phyloP scores from a whole-genome alignment of 2,888 invertebrate species.

The Alcis repandata region DNA sequence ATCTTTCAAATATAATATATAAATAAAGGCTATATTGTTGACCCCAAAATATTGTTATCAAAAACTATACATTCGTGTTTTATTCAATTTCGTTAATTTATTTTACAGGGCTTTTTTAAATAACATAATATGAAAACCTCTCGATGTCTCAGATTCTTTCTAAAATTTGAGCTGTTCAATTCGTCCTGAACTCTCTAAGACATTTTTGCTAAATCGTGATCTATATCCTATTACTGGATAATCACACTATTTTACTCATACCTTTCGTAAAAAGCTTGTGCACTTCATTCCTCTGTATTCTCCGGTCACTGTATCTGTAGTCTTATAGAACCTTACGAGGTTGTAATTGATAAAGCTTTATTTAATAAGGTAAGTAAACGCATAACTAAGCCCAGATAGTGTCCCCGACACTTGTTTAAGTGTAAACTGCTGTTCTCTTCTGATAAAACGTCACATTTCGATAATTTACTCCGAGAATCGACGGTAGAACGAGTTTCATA shows the following conservation, averaged over 20 bases:
- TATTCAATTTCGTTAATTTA: too few species aligned
- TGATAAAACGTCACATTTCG: slow-evolving; percentile 82
- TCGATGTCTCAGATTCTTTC: too few species aligned
- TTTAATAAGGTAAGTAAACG: slow-evolving; percentile 81
- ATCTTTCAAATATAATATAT: not conserved
- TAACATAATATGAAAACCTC: too few species aligned
- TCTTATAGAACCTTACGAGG: slow-evolving; percentile 43
- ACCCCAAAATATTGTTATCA: too few species aligned
- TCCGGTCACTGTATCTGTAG: slow-evolving; percentile 28
- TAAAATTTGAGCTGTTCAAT: too few species aligned
- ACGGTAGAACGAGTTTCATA: slow-evolving; percentile 62
- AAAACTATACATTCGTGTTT: too few species aligned
- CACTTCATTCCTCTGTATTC: slow-evolving; percentile 51
- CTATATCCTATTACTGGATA: too few species aligned
- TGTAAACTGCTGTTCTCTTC: slow-evolving; percentile 83
- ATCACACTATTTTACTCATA: not conserved
- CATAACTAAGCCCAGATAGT: slow-evolving; percentile 73
- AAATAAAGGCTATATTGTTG: too few species aligned
- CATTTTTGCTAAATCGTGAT: too few species aligned
- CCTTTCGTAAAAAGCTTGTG: slow-evolving; percentile 37
- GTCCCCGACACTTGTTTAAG: slow-evolving; percentile 82
- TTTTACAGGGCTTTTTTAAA: too few species aligned
- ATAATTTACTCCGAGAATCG: slow-evolving; percentile 75
- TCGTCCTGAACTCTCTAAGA: too few species aligned
- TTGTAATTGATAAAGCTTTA: slow-evolving; percentile 73